phyloP scores from a whole-genome alignment of 2,888 invertebrate species.

The Caenorhabditis sinica region DNA sequence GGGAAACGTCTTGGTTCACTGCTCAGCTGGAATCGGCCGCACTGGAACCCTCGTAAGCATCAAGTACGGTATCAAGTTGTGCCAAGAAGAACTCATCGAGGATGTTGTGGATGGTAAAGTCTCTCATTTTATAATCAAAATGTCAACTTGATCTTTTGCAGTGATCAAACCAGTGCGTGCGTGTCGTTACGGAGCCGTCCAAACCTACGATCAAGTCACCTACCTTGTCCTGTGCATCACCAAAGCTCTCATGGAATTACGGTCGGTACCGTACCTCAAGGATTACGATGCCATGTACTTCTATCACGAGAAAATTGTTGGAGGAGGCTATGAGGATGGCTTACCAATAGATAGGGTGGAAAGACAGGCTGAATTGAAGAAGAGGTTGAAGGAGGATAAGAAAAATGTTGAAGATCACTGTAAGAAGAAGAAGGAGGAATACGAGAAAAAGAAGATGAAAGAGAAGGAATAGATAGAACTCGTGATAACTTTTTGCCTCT shows the following conservation, averaged over 20 bases:
- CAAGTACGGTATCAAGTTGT: slow-evolving; percentile 10
- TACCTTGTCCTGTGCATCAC: not conserved
- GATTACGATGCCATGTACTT: not conserved
- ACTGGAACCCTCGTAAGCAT: slow-evolving; percentile 10
- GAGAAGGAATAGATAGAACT: too few relatives aligned
- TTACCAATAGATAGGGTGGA: too few relatives aligned
- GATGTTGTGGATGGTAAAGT: not conserved
- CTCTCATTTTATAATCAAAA: too few relatives aligned
- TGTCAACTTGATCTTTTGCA: not conserved
- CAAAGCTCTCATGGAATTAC: not conserved
- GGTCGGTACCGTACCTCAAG: not conserved
- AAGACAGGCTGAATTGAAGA: too few relatives aligned
- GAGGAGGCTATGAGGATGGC: too few relatives aligned
- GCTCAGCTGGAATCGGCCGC: slow-evolving; percentile 16
- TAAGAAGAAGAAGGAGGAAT: too few relatives aligned
- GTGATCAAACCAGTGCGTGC: not conserved
- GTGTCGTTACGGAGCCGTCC: slow-evolving; percentile 1
- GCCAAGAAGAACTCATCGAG: not conserved
- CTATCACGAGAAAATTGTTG: not conserved
- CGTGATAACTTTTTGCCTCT: too few relatives aligned
- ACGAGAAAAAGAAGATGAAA: too few relatives aligned
- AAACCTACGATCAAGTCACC: not conserved
- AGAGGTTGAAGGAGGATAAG: too few relatives aligned
- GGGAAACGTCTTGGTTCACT: slow-evolving; percentile 16
- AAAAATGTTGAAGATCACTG: too few relatives aligned